Base-by-base conservation (phyloP, 2,113 vertebrate species). In the Puffinus mauretanicus region DNA sequence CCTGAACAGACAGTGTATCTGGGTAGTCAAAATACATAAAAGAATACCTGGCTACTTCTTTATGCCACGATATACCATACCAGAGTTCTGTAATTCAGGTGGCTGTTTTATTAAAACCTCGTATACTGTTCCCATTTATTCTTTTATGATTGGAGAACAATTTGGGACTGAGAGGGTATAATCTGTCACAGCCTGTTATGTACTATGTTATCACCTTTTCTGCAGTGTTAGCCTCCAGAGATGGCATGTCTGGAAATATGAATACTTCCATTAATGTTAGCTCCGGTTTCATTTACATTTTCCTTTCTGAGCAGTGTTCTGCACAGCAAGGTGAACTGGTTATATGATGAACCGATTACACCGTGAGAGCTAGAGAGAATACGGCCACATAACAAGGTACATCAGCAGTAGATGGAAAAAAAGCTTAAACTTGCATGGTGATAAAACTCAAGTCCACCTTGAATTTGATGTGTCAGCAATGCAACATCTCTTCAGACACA, bases 141-240 rank as follows among this genome's bases (percentile, higher is more conserved):
- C 42, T 40, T 26, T 86, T 86, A 62, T 82, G 70, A 83, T 25
- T n/a, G 69, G 73, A 94, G 60, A 89, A 83, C 58, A 96, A 40
- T 24, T 32, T 38, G 51, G 26, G 57, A 16, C 40, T n/a, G n/a
- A 82, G 73, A 82, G 27, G 49, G 26, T 40, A 84, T 64, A 82
- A 83, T 72, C 79, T 94, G 54, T 76, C 86, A 84, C 16, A 49
- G 69, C 84, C 82, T 75, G 44, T 82, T 88, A 60, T 3, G 10
- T 17, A 85, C 64, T 90, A 27, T 58, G 70, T 84, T 84, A 82
- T 82, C 65, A 42, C 40, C 94, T 96, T 89, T 94, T 90, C 94
- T 85, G 47, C 80, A 81, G 34, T 15, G 49, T 47, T 87, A 65
- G 88, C 51, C 88, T 62, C 84, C 80, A 91, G 57, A 96, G 93